Evolutionary conservation across 2,888 invertebrate genomes (phyloP).

Genomic region (Acronicta leporina): DNA sequence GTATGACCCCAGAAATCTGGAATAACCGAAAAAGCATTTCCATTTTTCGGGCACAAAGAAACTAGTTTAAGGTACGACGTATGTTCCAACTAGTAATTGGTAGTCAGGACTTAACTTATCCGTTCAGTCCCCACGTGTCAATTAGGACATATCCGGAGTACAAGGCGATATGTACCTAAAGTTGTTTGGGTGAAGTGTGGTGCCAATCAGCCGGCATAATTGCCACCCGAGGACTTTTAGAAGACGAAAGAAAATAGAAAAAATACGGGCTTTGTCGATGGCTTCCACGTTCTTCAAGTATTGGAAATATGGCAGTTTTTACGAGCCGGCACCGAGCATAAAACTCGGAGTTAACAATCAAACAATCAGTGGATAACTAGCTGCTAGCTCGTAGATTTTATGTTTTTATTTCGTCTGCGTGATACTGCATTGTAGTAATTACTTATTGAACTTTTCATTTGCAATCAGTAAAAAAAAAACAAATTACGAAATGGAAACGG

Average conservation of each 20-base stretch:
- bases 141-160: conserved; percentile 31
- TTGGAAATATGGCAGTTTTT: conserved; percentile 45
- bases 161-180: conserved; percentile 13
- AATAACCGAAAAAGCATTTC: conserved; percentile 15
- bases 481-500: too few relatives aligned
- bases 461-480: too few relatives aligned
- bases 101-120: conserved; percentile 40
- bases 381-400: conserved; percentile 3
- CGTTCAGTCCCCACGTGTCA: conserved; percentile 29
- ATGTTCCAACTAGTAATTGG: conserved; percentile 38
- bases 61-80: conserved; percentile 12
- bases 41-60: conserved; percentile 28
- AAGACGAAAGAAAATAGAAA: conserved; percentile 32
- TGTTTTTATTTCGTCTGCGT: conserved; percentile 15
- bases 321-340: conserved; percentile 16
- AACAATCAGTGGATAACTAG: conserved; percentile 15
- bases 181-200: conserved; percentile 24
- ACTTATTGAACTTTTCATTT: neutral
- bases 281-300: conserved; percentile 42
- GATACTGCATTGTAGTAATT: conserved; percentile 2
- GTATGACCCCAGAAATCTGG: neutral
- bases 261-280: conserved; percentile 35
- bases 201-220: conserved; percentile 49
- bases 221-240: conserved; percentile 31
- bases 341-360: conserved; percentile 44